These are phyloP conservation scores for Orthosia cruda DNA, from an alignment of 2,888 invertebrate genomes.

Conservation along the genomic window DNA sequence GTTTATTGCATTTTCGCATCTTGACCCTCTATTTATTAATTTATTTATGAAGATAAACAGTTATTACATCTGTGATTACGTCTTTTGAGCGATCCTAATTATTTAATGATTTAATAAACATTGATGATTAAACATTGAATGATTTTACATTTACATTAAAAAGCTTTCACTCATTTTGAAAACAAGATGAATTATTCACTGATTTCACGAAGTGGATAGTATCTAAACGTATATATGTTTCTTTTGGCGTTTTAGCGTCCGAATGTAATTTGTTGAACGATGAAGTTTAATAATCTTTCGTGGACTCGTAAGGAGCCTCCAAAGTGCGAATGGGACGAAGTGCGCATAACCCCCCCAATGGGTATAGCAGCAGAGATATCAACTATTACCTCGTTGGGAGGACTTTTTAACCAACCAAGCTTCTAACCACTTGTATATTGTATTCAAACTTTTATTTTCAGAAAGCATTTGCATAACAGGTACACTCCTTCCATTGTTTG, in stretches of 20 bases:
- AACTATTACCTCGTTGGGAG: neutral
- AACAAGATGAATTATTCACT: neutral
- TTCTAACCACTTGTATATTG: neutral
- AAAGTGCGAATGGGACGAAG: no score
- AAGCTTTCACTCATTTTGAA: conserved; percentile 1
- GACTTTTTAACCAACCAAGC: neutral
- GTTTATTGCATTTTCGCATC: neutral
- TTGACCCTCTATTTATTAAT: conserved; percentile 1
- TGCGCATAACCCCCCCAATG: no score
- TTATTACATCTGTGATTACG: neutral
- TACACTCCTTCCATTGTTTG: neutral
- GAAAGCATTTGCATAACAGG: neutral
- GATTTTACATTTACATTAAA: conserved; percentile 4
- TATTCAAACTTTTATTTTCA: conserved; percentile 6
- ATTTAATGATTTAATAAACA: conserved; percentile 2
- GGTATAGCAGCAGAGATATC: neutral
- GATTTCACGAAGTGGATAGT: neutral
- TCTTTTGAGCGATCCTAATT: neutral
- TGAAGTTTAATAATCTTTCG: neutral
- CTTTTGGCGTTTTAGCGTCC: no score
- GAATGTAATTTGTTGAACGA: no score
- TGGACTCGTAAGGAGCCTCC: conserved; percentile 6
- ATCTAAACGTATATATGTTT: no score
- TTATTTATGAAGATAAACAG: neutral
- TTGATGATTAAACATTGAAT: no score